These are phyloP conservation scores for Notiomystis cincta DNA, from an alignment of 2,113 vertebrate genomes.

Conservation along the genomic window DNA sequence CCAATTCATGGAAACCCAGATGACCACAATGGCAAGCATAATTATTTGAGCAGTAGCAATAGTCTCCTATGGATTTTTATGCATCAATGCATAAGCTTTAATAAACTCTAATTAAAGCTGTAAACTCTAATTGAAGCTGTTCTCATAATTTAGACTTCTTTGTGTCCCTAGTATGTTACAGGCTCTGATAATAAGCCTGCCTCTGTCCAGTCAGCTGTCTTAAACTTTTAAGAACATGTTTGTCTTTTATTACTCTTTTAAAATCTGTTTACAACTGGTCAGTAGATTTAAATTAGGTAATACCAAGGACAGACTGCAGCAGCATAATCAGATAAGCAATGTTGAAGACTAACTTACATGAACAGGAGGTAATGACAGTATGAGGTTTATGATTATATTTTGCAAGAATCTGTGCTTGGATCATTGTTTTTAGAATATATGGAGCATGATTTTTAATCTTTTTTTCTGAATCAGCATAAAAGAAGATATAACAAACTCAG, in stretches of 20 bases:
- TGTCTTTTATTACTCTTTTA: not conserved
- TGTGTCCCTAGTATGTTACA: not conserved
- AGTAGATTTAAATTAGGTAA: not conserved
- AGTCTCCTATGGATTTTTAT: not conserved
- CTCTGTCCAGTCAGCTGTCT: not conserved
- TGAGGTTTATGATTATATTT: not conserved
- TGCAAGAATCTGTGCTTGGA: not conserved
- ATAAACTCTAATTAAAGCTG: not conserved
- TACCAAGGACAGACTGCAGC: not conserved
- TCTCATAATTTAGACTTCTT: not conserved
- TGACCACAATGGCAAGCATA: not conserved
- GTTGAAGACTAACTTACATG: not conserved
- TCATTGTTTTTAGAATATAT: not conserved
- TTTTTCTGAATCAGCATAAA: not conserved
- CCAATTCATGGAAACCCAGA: not conserved
- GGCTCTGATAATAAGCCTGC: not conserved
- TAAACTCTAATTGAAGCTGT: not conserved
- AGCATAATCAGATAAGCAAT: not conserved
- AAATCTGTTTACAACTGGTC: not conserved
- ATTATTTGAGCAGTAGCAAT: not conserved
- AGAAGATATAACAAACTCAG: not conserved
- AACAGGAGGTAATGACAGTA: not conserved
- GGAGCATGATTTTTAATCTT: not conserved
- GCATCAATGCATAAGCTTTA: rapidly evolving
- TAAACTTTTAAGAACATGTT: not conserved